These are phyloP conservation scores for Melieria omissa DNA, from an alignment of 2,888 invertebrate species.

Conservation along the genomic window DNA sequence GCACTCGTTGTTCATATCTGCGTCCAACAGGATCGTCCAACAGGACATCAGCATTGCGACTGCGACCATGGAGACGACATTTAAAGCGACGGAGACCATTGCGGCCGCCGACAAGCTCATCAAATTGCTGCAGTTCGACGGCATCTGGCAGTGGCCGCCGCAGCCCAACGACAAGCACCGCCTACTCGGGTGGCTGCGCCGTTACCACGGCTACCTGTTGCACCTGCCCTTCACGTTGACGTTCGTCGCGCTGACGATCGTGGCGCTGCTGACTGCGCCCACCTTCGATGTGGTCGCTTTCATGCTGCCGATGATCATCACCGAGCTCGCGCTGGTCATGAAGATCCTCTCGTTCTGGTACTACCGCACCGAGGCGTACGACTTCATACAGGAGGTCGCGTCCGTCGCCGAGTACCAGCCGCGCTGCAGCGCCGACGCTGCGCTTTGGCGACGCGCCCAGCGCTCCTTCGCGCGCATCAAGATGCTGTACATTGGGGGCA, in stretches of 20 bases:
- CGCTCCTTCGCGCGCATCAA: slow-evolving; percentile 46
- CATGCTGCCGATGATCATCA: slow-evolving; percentile 55
- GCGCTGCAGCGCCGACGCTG: slow-evolving; percentile 41
- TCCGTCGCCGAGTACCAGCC: slow-evolving; percentile 41
- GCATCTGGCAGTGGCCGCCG: slow-evolving; percentile 54
- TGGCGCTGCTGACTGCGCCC: slow-evolving; percentile 48
- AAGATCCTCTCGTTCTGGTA: slow-evolving; percentile 56
- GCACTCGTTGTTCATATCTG: too few species aligned
- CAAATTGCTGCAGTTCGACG: slow-evolving; percentile 43
- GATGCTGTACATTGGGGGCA: slow-evolving; percentile 41
- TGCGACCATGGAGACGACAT: too few species aligned
- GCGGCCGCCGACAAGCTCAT: slow-evolving; percentile 42
- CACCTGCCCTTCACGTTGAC: slow-evolving; percentile 52
- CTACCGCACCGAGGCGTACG: slow-evolving; percentile 40
- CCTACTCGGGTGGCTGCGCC: slow-evolving; percentile 4
- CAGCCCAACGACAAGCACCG: background rate
- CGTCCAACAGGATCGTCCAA: too few species aligned
- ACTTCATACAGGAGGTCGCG: slow-evolving; percentile 41
- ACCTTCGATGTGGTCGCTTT: slow-evolving; percentile 55
- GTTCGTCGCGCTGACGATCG: slow-evolving; percentile 52
- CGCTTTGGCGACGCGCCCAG: slow-evolving; percentile 49
- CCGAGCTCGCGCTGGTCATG: slow-evolving; percentile 50
- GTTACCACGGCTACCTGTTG: slow-evolving; percentile 45
- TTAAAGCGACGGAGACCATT: too few species aligned
- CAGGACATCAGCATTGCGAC: too few species aligned